Base-by-base conservation (phyloP, 2,888 invertebrate genomes). In the Leptodirus hochenwartii region DNA sequence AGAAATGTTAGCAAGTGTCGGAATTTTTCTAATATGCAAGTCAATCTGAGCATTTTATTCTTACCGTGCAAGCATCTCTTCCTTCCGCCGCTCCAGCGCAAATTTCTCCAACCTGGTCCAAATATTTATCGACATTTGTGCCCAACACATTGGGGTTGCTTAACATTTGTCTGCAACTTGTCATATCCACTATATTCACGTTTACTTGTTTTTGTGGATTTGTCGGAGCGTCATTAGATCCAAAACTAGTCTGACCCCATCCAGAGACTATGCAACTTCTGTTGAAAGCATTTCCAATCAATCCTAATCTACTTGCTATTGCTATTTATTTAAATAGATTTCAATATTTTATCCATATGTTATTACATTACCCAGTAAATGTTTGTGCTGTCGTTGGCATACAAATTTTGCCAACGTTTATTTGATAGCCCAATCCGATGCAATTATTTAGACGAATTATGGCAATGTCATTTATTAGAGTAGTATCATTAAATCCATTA, bases 221-320 rank as follows among this genome's bases (percentile, higher is more conserved):
- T 50, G 51, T 64, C 4, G 52, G 52, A 2, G 51, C 49, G 31
- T 51, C 49, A 24, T 36, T 37, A 3, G 33, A 59, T 9, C 28
- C 45, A 37, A 79, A 90, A 39, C 74, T 69, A 39, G 80, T 63
- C 47, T 82, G 79, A 9, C 90, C 90, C 85, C 88, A 90, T 8
- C 90, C 90, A n/a, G 77, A 60, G 0, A 79, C 76, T 56, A 62
- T 64, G 44, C 74, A 74, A 36, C 59, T 59, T 11, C 14, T n/a
- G n/a, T n/a, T n/a, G n/a, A 4, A 9, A 5, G 1, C 28, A n/a
- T n/a, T 5, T 9, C 17, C 11, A 8, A 15, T n/a, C n/a, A n/a
- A n/a, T n/a, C n/a, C 6, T 22, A 22, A 22, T 4, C 5, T 11
- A 22, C 22, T 11, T n/a, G n/a, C n/a, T n/a, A n/a, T n/a, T n/a